A percentile compares a stretch with the other conserved stretches of the same genome.
phyloP scores from a whole-genome alignment of 1,140 invertebrate genomes.

The Portunus trituberculatus region DNA sequence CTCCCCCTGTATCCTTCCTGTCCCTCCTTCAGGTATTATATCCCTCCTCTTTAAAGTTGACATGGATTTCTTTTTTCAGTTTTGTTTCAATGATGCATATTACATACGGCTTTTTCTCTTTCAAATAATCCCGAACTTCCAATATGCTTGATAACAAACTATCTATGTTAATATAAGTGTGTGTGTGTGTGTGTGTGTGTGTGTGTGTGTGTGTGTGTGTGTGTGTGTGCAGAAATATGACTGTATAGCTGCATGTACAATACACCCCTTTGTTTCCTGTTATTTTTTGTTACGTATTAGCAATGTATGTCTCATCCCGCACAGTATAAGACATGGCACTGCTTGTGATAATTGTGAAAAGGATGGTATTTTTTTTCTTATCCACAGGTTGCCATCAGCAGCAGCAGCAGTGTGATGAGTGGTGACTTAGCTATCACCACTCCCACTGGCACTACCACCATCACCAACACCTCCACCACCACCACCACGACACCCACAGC shows the following conservation, averaged over 20 bases:
- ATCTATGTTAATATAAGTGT: too few relatives aligned
- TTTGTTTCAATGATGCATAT: too few relatives aligned
- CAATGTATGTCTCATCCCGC: neutral
- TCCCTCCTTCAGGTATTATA: too few relatives aligned
- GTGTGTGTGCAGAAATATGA: neutral
- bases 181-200: too few relatives aligned
- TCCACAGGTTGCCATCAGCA: constrained; percentile 60
- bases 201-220: too few relatives aligned
- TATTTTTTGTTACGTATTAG: neutral
- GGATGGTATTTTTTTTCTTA: constrained; percentile 1
- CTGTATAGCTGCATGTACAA: neutral
- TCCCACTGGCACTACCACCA: neutral
- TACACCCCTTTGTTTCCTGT: neutral
- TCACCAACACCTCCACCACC: neutral
- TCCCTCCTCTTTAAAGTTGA: too few relatives aligned
- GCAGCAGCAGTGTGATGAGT: constrained; percentile 45
- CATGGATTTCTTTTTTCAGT: too few relatives aligned
- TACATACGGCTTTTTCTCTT: too few relatives aligned
- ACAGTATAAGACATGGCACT: neutral
- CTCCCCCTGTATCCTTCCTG: too few relatives aligned
- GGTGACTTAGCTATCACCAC: neutral
- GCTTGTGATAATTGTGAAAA: neutral
- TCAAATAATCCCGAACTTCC: too few relatives aligned
- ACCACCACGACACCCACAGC: constrained; percentile 1
- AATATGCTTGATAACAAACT: too few relatives aligned